These are phyloP conservation scores for Syngnathus typhle DNA, from an alignment of 2,113 vertebrate genomes.

Conservation along the genomic window DNA sequence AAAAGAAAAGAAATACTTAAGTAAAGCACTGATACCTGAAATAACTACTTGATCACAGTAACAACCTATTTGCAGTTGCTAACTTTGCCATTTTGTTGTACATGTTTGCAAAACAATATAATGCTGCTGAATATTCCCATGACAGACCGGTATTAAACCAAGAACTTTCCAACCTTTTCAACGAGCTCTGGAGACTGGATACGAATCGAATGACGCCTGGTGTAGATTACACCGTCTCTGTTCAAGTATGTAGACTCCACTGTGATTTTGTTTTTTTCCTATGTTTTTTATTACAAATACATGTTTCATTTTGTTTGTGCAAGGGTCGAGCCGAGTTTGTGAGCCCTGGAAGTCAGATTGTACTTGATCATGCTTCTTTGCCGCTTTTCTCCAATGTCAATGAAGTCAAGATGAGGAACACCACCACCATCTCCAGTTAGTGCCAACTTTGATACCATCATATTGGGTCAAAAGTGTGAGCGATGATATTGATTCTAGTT, in stretches of 20 bases:
- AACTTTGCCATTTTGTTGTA: too few species aligned
- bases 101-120: too few species aligned
- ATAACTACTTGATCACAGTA: too few species aligned
- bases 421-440: constrained; percentile 72
- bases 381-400: constrained; percentile 73
- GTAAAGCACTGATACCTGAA: too few species aligned
- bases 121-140: not conserved
- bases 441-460: not conserved
- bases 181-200: constrained; percentile 75
- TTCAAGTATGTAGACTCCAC: constrained; percentile 67
- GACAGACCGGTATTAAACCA: constrained; percentile 56
- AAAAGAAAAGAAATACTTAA: too few species aligned
- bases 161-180: constrained; percentile 78
- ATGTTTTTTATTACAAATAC: not conserved
- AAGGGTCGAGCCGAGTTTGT: constrained; percentile 72
- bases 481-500: not conserved
- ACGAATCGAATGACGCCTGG: constrained; percentile 70
- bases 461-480: not conserved
- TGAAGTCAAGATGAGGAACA: constrained; percentile 63
- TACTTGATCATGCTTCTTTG: constrained; percentile 61
- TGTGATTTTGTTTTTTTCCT: not conserved
- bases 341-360: constrained; percentile 53
- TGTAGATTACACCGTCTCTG: constrained; percentile 72
- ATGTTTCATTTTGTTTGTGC: constrained; percentile 16
- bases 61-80: too few species aligned